Evolutionary conservation across 2,113 vertebrate genomes (phyloP), one percentile per base, ranked within the genome.

Genomic region (Poeciliopsis prolifica): DNA sequence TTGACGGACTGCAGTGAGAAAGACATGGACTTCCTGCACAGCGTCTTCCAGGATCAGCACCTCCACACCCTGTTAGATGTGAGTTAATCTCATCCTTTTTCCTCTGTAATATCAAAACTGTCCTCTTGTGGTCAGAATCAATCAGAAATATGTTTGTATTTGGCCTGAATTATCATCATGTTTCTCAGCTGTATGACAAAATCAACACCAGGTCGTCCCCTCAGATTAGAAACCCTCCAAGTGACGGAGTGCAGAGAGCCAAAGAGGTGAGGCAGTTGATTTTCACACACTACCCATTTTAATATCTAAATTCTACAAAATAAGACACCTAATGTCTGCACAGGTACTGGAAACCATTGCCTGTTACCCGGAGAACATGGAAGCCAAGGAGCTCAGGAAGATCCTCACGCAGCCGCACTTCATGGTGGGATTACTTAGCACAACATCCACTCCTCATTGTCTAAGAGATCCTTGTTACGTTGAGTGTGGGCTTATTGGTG

Each of bases 1-100:
- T 93, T 99, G 91, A 99, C 98, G 29, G 98, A 99, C 94, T 99
- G 98, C 96, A 99, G 97, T 29, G 98, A 99, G 95, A 99, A 99
- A 86, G 98, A 99, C 85, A 95, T 99, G 94, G 98, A 99, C 93
- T 99, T 99, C 91, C 96, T 99, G 83, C 98, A 99, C 94, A 98
- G 97, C 72, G 98, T 99, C 92, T 99, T 99, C 94, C 98, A 99
- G 89, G 98, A 99, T 92, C 96, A 98, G 87, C 97, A 99, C 93
- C 97, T 99, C 82, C 98, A 99, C 93, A 99, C 97, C 0, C 92
- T 99, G 88, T 93, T 99, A 92, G 98, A 99, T 87, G 98, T 99
- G 94, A 97, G 97, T 48, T 15, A 4, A 48, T 42, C 5, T 1
- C 9, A 35, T 10, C 35, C 9, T 35, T 37, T n/a, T 24, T 48